phyloP scores from a whole-genome alignment of 2,113 vertebrate species.

The Pterophyllum scalare region DNA sequence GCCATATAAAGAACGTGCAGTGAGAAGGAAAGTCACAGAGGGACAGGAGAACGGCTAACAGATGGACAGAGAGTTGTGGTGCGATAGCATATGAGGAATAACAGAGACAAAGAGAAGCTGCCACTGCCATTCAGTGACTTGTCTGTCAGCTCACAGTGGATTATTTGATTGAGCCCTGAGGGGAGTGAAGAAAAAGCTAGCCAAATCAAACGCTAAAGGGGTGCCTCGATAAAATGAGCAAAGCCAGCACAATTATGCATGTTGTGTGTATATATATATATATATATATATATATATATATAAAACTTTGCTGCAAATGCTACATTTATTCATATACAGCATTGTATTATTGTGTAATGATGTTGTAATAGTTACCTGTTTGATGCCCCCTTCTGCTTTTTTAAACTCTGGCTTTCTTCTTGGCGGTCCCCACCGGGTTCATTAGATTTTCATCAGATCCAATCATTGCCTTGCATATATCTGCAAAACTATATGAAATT shows the following conservation, averaged over 20 bases:
- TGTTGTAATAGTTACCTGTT: neutral
- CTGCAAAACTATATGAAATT: constrained; percentile 33
- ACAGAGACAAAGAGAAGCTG: constrained; percentile 11
- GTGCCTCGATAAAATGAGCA: constrained; percentile 6
- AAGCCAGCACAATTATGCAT: neutral
- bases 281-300: neutral
- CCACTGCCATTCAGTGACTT: constrained; percentile 25
- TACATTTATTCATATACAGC: neutral
- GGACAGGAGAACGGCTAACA: constrained; percentile 38
- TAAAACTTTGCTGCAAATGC: neutral
- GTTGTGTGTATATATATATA: neutral
- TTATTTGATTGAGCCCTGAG: constrained; percentile 48
- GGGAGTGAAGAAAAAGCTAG: constrained; percentile 25
- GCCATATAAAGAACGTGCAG: constrained; percentile 30
- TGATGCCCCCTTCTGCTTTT: neutral
- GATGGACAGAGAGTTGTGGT: constrained; percentile 25
- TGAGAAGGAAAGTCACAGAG: constrained; percentile 30
- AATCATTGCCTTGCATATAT: constrained; percentile 40
- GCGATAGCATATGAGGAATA: neutral
- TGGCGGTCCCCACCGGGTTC: constrained; percentile 42
- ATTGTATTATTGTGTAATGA: neutral
- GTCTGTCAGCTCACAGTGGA: constrained; percentile 36
- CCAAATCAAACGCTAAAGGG: neutral
- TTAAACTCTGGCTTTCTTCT: constrained; percentile 10
- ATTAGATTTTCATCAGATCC: constrained; percentile 62